These are phyloP conservation scores for Megaceryle maxima DNA, from an alignment of 2,113 vertebrate species.

Conservation along the genomic window DNA sequence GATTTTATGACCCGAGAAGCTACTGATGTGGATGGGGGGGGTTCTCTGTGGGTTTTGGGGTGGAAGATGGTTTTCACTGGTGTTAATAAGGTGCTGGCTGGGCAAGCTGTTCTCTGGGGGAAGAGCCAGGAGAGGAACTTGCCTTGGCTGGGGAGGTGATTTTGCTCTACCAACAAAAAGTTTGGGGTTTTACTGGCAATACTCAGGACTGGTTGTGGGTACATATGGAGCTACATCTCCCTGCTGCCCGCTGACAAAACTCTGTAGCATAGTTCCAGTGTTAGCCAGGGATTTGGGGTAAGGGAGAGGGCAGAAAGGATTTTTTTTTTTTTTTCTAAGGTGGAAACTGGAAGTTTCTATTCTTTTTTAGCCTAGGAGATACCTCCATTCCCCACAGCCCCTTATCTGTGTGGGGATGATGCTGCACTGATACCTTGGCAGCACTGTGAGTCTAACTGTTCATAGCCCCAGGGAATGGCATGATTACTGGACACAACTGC, in stretches of 20 bases:
- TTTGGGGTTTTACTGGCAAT: conserved; percentile 18
- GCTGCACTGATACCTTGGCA: background rate
- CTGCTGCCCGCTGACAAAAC: background rate
- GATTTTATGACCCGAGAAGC: background rate
- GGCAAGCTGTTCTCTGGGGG: background rate
- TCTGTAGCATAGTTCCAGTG: background rate
- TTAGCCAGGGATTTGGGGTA: background rate
- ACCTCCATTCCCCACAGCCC: background rate
- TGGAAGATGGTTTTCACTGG: background rate
- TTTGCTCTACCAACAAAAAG: background rate
- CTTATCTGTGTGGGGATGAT: fast-evolving
- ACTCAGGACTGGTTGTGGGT: conserved; percentile 1
- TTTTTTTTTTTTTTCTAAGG: background rate
- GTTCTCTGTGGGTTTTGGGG: background rate
- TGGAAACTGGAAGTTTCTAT: background rate
- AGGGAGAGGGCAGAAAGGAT: background rate
- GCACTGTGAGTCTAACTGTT: background rate
- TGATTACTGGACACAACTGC: background rate
- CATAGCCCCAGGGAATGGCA: background rate
- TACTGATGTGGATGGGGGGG: fast-evolving
- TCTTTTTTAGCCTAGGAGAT: background rate
- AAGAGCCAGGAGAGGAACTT: background rate
- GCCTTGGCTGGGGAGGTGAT: background rate
- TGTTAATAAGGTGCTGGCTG: background rate
- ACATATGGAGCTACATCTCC: background rate